Evolutionary conservation across 2,888 invertebrate species (phyloP), one percentile per base, ranked within the genome.

Genomic region (Acheta domesticus): DNA sequence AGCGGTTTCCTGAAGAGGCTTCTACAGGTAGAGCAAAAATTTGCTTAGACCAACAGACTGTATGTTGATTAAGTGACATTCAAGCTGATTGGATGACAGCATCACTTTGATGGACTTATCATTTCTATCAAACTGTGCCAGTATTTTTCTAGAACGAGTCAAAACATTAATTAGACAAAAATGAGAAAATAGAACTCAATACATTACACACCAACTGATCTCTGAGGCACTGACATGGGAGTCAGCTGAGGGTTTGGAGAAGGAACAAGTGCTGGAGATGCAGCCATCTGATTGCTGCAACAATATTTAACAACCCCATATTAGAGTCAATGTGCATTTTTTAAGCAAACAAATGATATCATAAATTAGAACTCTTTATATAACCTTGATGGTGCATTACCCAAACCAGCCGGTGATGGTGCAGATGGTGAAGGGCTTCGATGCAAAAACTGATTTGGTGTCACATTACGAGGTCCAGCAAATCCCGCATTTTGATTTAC

Each of bases 391-490:
- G 81, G 78, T 12, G 81, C 80, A 21, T 90, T 90, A 8, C 88
- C 89, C 87, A 91, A 89, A 75, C 90, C 90, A 49, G 92, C 93
- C 19, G 80, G 80, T 74, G 80, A 80, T 11, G 80, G 75, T 0
- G 92, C 93, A 0, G 93, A 93, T 0, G 94, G 93, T 20, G 93
- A 93, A 1, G 94, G 94, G 84, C 94, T 94, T 85, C 94, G 95
- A 0, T 93, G 89, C 83, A 95, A 88, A 87, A 94, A 95, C 85
- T 94, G 94, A 83, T 89, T 91, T 5, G 94, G 94, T 0, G 92
- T 91, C 0, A 92, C 92, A 75, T 92, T 92, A 0, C 94, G 88
- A 79, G 89, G 86, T 1, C 86, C 87, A 2, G 86, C 85, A 83
- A 90, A 90, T 81, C 89, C 89, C 49, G 87, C 87, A 11, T 87